phyloP scores from a whole-genome alignment of 2,113 vertebrate genomes.

The Anhinga anhinga region DNA sequence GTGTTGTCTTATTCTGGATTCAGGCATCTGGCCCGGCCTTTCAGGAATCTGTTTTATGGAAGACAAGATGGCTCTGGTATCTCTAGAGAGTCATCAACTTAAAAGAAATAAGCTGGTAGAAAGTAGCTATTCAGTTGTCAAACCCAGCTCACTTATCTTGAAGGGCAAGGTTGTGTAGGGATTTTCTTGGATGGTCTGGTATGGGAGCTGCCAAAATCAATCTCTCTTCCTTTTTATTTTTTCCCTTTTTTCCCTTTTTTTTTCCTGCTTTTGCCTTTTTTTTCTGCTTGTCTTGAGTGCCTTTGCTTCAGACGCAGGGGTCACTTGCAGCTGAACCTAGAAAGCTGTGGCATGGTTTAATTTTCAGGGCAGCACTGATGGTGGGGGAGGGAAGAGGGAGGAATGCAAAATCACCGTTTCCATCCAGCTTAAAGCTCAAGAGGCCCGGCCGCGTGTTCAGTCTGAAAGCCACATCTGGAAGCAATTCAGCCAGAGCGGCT shows the following conservation, averaged over 20 bases:
- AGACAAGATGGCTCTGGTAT: background rate
- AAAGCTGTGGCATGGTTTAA: background rate
- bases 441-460: background rate
- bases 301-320: slow-evolving; percentile 1
- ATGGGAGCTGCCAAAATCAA: background rate
- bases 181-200: background rate
- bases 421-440: slow-evolving; percentile 13
- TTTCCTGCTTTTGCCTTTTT: background rate
- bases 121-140: background rate
- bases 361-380: background rate
- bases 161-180: background rate
- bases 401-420: slow-evolving; percentile 55
- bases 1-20: background rate
- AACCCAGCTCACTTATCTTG: background rate
- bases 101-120: background rate
- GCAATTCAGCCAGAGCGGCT: slow-evolving; percentile 56
- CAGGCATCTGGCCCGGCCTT: background rate
- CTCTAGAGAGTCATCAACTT: background rate
- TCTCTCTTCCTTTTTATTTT: background rate
- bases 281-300: background rate
- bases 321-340: slow-evolving; percentile 23
- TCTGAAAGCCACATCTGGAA: slow-evolving; percentile 67
- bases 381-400: slow-evolving; percentile 17
- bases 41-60: background rate
- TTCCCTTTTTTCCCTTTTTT: background rate